Evolutionary conservation across 1,140 invertebrate genomes (phyloP), one percentile per base, ranked within the genome.

Genomic region (Platorchestia sp.): DNA sequence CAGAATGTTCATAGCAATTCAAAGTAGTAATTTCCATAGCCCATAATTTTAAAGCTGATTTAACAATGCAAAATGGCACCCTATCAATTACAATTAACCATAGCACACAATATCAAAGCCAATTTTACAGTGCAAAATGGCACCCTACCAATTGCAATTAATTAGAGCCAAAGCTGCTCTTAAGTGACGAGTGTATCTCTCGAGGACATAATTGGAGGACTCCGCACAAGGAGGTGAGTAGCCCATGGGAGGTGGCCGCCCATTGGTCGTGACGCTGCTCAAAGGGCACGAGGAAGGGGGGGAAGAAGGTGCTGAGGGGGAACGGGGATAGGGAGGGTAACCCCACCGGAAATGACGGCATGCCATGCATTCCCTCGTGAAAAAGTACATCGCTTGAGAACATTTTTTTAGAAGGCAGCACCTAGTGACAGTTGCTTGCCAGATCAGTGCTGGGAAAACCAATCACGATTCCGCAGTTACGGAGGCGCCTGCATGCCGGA

Each of bases 261-360:
- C 59, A 75, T 1, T 75, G 59, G 59, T 75, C 59, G 59, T 75
- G 59, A 75, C 59, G 59, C 10, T 75, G 14, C 36, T 75, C 14
- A 19, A 89, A 41, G 87, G 87, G 43, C 27, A 89, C 27, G 87
- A 93, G 40, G 91, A 44, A 6, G 19, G 14, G 45, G 43, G 44
- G 91, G 91, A 93, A 1, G 40, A 3, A n/a, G n/a, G n/a, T n/a
- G n/a, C n/a, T n/a, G n/a, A n/a, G n/a, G n/a, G n/a, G n/a, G n/a
- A n/a, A 7, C 3, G 43, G 44, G 91, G 43, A 93, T 3, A 36
- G 14, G 43, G 10, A 16, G 7, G 14, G 16, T 10, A 7, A 1
- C 91, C 40, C 45, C 41, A 47, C 91, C 91, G 91, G 91, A 93
- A 93, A 93, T 93, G 91, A 93, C 91, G 45, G 91, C 91, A 93